These are phyloP conservation scores for Drosophila antonietae DNA, from an alignment of 2,888 invertebrate genomes.

Conservation along the genomic window DNA sequence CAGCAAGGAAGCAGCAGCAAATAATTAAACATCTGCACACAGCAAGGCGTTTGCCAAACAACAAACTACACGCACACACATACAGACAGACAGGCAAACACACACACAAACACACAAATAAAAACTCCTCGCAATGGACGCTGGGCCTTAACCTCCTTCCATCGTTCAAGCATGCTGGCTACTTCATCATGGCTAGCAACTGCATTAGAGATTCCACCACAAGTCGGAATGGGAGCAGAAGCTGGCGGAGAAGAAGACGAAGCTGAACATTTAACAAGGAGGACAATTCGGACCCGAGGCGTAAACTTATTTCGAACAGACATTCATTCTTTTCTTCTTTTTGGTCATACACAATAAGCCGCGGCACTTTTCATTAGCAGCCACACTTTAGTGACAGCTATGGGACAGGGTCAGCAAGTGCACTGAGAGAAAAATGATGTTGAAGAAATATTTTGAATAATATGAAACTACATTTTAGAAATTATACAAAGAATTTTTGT, in stretches of 20 bases:
- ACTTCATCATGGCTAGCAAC: slow-evolving; percentile 45
- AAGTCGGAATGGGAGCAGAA: background rate
- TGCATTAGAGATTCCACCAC: slow-evolving; percentile 56
- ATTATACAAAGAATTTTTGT: background rate
- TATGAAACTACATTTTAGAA: background rate
- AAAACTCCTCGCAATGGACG: slow-evolving; percentile 1
- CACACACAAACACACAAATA: background rate
- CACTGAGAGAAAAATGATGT: slow-evolving; percentile 2
- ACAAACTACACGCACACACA: slow-evolving; percentile 26
- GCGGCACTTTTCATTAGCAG: slow-evolving; percentile 76
- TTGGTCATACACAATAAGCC: slow-evolving; percentile 45
- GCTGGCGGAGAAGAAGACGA: background rate
- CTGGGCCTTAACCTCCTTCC: slow-evolving; percentile 10
- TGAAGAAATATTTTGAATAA: background rate
- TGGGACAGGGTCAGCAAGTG: background rate
- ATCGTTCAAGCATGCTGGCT: slow-evolving; percentile 16
- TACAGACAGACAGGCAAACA: slow-evolving; percentile 3
- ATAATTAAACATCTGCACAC: slow-evolving; percentile 45
- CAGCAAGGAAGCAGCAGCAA: slow-evolving; percentile 37
- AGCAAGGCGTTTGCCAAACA: slow-evolving; percentile 45
- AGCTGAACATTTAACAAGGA: slow-evolving; percentile 16
- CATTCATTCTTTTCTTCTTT: slow-evolving; percentile 17
- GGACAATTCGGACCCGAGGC: slow-evolving; percentile 26
- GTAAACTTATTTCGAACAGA: slow-evolving; percentile 37
- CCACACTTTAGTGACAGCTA: slow-evolving; percentile 58